These are phyloP conservation scores for Pseudopleuronectes americanus DNA, from an alignment of 2,797 vertebrate species.

Conservation along the genomic window DNA sequence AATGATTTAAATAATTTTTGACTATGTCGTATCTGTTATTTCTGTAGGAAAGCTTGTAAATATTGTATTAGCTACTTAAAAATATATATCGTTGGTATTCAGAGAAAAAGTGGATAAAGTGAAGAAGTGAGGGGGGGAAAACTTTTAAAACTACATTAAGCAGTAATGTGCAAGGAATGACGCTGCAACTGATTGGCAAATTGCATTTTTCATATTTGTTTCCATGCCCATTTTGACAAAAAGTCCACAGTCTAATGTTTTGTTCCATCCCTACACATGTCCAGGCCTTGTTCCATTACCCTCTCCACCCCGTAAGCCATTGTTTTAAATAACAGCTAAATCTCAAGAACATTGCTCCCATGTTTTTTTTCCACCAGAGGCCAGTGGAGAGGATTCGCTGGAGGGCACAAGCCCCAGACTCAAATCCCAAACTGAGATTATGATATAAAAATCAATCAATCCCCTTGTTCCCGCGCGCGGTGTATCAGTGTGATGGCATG, in stretches of 20 bases:
- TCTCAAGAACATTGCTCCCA: conserved; percentile 25
- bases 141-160: neutral
- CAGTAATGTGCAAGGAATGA: neutral
- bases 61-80: too few species aligned
- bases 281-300: conserved; percentile 13
- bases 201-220: too few species aligned
- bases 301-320: conserved; percentile 1
- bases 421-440: conserved; percentile 78
- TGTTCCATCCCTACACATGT: neutral
- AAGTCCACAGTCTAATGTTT: conserved; percentile 9
- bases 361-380: conserved; percentile 53
- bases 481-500: conserved; percentile 64
- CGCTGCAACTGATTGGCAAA: too few species aligned
- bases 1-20: too few species aligned
- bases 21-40: too few species aligned
- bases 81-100: too few species aligned
- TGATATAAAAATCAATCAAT: conserved; percentile 82
- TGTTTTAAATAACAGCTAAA: conserved; percentile 51
- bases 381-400: conserved; percentile 67
- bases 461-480: conserved; percentile 51
- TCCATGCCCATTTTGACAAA: neutral
- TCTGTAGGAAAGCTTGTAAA: too few species aligned
- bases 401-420: conserved; percentile 43
- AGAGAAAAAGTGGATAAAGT: too few species aligned
- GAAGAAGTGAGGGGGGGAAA: too few species aligned